A percentile compares a stretch with the other conserved stretches of the same genome.
These are phyloP conservation scores for Leptopilina clavipes DNA, from an alignment of 1,140 invertebrate genomes.

Conservation along the genomic window DNA sequence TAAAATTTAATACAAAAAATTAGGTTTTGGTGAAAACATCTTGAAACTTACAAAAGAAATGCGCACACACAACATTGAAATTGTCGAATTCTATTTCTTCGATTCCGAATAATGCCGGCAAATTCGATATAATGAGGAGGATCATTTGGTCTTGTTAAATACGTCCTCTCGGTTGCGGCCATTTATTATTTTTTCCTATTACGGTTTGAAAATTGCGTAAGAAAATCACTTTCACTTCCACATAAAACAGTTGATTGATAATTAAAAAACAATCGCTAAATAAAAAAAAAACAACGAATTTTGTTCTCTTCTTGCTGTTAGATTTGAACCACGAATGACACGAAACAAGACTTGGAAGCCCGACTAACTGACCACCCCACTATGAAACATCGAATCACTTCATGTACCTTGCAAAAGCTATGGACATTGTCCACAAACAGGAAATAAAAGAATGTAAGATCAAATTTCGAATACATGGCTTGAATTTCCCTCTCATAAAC, in stretches of 20 bases:
- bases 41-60: constrained; percentile 78
- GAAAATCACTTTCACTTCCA: constrained; percentile 10
- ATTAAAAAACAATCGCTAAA: not conserved
- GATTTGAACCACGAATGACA: constrained; percentile 8
- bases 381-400: constrained; percentile 34
- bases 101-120: constrained; percentile 75
- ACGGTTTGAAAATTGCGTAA: not conserved
- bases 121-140: constrained; percentile 80
- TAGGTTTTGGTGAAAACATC: no score
- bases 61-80: constrained; percentile 83
- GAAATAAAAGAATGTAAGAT: constrained; percentile 25
- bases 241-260: not conserved
- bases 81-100: constrained; percentile 78
- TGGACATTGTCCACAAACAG: constrained; percentile 20
- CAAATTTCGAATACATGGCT: constrained; percentile 8
- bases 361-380: constrained; percentile 33
- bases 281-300: not conserved
- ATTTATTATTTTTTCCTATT: constrained; percentile 24
- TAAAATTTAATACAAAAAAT: not conserved
- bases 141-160: constrained; percentile 68
- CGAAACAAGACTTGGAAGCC: constrained; percentile 24
- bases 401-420: not conserved
- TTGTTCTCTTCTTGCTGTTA: constrained; percentile 8
- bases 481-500: constrained; percentile 17
- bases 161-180: constrained; percentile 75